Base-by-base conservation (phyloP, 2,113 vertebrate species). In the Petrocephalus zakoni region DNA sequence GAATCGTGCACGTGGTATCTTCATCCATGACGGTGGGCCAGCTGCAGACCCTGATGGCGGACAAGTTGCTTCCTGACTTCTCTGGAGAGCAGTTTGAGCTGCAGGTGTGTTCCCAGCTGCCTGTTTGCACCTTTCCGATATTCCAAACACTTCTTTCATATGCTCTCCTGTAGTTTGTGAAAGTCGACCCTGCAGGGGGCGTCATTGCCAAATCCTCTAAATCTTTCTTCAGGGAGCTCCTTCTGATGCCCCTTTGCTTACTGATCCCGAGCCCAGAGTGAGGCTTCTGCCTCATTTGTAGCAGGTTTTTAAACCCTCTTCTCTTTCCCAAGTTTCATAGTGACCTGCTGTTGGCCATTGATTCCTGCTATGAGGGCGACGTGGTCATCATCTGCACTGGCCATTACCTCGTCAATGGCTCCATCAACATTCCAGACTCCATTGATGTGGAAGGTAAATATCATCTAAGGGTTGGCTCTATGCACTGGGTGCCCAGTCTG, bases 401-500 rank as follows among this genome's bases (percentile, higher is more conserved):
- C 19, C 94, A 93, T 91, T 99, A 98, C 17, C 61, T 91, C 83
- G 94, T 98, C 5, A 94, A 94, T 58, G 95, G 94, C 6, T 88
- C 95, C 49, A 94, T 98, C 89, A 94, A 93, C 90, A 95, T 98
- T 53, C 95, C 97, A 51, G 97, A 98, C 92, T 97, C 97, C 82
- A 91, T 99, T 84, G 94, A 95, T 42, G 47, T 99, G 68, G 97
- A 98, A 96, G 98, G 97, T 97, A 91, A 83, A 85, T 87, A 2
- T 13, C 55, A 34, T 53, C n/a, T 29, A 85, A 52, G 4, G 10
- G 51, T 7, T 22, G n/a, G 53, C 7, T 9, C 25, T 86, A 52
- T 2, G 15, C 19, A 37, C 72, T 19, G 17, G 72, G 72, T 19
- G 29, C 72, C n/a, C 25, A 10, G 61, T 29, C 3, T 68, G 25